phyloP scores from a whole-genome alignment of 2,888 invertebrate genomes.

The Troides oblongomaculatus region DNA sequence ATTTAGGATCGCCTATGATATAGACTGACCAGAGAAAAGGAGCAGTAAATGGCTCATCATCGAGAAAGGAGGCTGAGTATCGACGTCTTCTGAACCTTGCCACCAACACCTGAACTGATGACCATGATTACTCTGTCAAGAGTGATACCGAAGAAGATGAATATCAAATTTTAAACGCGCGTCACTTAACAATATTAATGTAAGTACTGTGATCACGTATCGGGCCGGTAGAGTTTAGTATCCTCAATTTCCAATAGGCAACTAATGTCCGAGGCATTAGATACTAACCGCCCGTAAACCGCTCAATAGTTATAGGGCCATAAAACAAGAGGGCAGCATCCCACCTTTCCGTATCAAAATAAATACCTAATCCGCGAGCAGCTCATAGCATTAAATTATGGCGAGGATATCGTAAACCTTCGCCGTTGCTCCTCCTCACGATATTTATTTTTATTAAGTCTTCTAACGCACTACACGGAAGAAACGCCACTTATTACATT shows the following conservation, averaged over 20 bases:
- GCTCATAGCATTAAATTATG: slow-evolving; percentile 63
- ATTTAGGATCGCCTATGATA: too few relatives aligned
- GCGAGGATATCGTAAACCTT: slow-evolving; percentile 66
- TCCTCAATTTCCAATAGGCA: slow-evolving; percentile 15
- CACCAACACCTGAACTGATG: too few relatives aligned
- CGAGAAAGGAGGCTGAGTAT: too few relatives aligned
- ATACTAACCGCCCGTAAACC: slow-evolving; percentile 28
- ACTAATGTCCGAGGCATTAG: slow-evolving; percentile 23
- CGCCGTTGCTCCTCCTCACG: slow-evolving; percentile 55
- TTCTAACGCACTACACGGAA: slow-evolving; percentile 43
- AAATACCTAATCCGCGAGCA: slow-evolving; percentile 63
- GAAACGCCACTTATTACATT: slow-evolving; percentile 29
- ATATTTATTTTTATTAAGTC: slow-evolving; percentile 72
- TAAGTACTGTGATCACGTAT: not conserved
- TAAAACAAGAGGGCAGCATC: slow-evolving; percentile 23
- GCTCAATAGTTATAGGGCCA: slow-evolving; percentile 28
- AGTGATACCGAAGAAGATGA: too few relatives aligned
- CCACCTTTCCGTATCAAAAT: slow-evolving; percentile 51
- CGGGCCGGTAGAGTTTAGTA: slow-evolving; percentile 9
- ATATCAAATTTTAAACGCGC: not conserved
- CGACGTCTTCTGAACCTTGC: too few relatives aligned
- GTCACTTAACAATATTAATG: not conserved
- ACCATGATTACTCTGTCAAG: too few relatives aligned
- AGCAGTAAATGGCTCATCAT: too few relatives aligned
- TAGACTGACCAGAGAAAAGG: too few relatives aligned